Conservation (phyloP, 1,140 invertebrate genomes). For the Heliconius hermathena region DNA sequence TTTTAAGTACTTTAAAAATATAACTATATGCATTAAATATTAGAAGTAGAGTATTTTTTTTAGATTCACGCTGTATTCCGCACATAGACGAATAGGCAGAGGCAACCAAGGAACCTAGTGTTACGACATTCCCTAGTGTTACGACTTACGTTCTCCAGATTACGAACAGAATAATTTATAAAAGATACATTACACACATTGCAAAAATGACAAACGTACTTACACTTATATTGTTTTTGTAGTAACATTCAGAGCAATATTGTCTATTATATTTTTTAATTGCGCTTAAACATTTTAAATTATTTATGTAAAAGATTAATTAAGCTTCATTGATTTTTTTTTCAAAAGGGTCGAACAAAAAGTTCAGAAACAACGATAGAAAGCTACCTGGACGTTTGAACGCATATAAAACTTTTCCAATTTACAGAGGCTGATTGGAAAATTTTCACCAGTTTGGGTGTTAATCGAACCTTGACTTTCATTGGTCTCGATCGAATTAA, state of each 20-base stretch:
- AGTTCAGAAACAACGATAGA: conserved; percentile 68
- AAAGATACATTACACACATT: too few relatives aligned
- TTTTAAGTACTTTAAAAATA: not conserved
- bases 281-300: not conserved
- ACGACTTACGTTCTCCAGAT: too few relatives aligned
- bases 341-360: conserved; percentile 59
- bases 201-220: too few relatives aligned
- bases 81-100: too few relatives aligned
- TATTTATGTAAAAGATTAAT: conserved; percentile 42
- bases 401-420: conserved; percentile 81
- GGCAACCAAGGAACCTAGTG: too few relatives aligned
- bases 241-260: not conserved
- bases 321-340: conserved; percentile 46
- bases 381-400: conserved; percentile 78
- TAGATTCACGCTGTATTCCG: too few relatives aligned
- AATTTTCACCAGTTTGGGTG: conserved; percentile 77
- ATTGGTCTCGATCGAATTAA: conserved; percentile 49
- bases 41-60: too few relatives aligned
- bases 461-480: conserved; percentile 76
- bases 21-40: too few relatives aligned
- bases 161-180: too few relatives aligned
- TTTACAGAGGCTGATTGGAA: conserved; percentile 79
- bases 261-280: not conserved
- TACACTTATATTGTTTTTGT: too few relatives aligned
- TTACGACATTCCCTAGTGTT: too few relatives aligned